phyloP scores from a whole-genome alignment of 2,113 vertebrate genomes.

The Lota lota region DNA sequence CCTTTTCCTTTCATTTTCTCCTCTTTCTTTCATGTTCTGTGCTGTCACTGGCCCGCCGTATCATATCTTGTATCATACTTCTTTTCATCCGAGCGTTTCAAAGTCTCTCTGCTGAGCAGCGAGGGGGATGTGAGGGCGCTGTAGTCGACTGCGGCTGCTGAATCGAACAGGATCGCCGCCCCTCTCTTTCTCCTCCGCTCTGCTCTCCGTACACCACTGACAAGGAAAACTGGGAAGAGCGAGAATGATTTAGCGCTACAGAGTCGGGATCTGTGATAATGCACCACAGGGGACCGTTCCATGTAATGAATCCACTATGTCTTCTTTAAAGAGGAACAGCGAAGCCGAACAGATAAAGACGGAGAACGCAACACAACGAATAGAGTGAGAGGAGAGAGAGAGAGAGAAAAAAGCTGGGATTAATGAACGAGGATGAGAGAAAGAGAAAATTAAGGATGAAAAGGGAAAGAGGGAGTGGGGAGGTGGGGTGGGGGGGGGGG shows the following conservation, averaged over 20 bases:
- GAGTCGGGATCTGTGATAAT: conserved; percentile 63
- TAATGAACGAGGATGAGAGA: conserved; percentile 29
- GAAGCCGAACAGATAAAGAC: conserved; percentile 48
- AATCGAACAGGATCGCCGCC: conserved; percentile 5
- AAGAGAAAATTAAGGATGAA: conserved; percentile 7
- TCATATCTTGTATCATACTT: too few relatives aligned
- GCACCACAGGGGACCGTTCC: conserved; percentile 58
- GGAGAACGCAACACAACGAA: conserved; percentile 46
- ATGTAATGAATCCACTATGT: conserved; percentile 67
- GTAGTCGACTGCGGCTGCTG: background rate
- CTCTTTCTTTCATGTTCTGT: background rate
- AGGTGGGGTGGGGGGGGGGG: conserved; percentile 5
- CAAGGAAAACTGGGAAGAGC: conserved; percentile 42
- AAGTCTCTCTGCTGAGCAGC: background rate
- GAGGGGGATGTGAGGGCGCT: background rate
- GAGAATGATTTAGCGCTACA: conserved; percentile 47
- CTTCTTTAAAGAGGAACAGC: conserved; percentile 56
- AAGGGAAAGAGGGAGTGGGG: conserved; percentile 7
- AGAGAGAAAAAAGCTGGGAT: conserved; percentile 32
- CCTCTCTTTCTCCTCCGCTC: background rate
- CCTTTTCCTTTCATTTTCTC: background rate
- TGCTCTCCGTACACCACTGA: conserved; percentile 46
- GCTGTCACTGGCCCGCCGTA: too few relatives aligned
- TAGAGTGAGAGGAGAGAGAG: conserved; percentile 6
- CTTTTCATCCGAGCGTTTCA: background rate